Evolutionary conservation across 2,888 invertebrate genomes (phyloP), one percentile per base, ranked within the genome.

Genomic region (Hyles lineata): DNA sequence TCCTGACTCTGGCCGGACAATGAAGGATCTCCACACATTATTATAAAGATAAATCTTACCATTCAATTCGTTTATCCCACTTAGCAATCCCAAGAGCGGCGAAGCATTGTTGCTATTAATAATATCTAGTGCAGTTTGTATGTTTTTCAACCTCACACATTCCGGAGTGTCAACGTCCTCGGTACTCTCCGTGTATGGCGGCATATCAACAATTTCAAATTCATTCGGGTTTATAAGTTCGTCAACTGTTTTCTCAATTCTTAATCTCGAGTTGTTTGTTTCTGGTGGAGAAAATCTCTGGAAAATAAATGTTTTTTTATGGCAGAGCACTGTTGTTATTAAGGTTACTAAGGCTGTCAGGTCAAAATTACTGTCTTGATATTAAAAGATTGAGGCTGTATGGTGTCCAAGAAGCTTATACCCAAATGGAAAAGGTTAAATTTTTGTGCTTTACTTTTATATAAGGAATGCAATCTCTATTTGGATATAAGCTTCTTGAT

Each of bases 71-170:
- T 79, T 55, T 60, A 72, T 70, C 59, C 75, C 21, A 76, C 61
- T 11, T 71, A 78, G 9, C 62, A 75, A 7, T 74, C 71, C 25
- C 70, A 72, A 5, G 74, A 71, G 67, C 6, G 29, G 29, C 29
- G 70, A 70, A 9, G 77, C 73, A 43, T 75, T 75, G 62, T 83
- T 82, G 1, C 55, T 77, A 19, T 81, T 77, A 15, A 83, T 74
- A 15, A 83, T 82, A n/a, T 77, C 76, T 0, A 83, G 58, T 0
- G 82, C 82, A 5, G 75, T 75, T 63, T 78, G 70, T 32, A 81
- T 79, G 50, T 79, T 80, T 67, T 76, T 80, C 0, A 61, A 23
- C 2, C 70, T 76, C 4, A 25, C 25, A 58, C 25, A 55, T 15
- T 71, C 23, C 63, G 70, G 32, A 29, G 43, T 43, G 43, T 74